Conservation (phyloP, 1,140 invertebrate species). For the Reticulitermes speratus region DNA sequence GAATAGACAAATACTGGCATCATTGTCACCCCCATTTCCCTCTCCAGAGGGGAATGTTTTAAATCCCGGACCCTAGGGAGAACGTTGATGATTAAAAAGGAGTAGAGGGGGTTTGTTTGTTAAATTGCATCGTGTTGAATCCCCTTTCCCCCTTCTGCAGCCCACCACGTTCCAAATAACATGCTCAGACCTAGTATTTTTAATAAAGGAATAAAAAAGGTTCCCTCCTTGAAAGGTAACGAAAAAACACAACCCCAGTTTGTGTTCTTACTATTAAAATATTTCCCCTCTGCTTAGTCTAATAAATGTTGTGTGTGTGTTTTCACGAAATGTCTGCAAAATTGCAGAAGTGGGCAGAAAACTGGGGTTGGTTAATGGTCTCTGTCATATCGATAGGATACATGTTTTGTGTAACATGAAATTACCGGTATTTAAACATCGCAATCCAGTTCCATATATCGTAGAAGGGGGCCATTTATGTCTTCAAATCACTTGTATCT, state of each 20-base stretch:
- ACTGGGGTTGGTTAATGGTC: too few species aligned
- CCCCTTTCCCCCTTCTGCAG: neutral
- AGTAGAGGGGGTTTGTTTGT: neutral
- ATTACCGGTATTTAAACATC: too few species aligned
- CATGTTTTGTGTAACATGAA: too few species aligned
- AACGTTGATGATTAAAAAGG: conserved; percentile 11
- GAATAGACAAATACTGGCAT: neutral
- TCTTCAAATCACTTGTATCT: too few species aligned
- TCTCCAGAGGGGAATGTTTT: neutral
- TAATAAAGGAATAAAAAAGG: neutral
- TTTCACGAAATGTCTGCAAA: neutral
- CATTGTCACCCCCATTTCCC: neutral
- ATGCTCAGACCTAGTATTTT: neutral
- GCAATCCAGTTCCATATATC: too few species aligned
- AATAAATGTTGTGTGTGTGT: neutral
- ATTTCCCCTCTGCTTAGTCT: neutral
- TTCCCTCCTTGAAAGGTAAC: neutral
- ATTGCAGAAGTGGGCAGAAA: neutral
- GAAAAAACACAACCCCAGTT: neutral
- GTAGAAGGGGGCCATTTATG: too few species aligned
- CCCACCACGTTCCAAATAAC: neutral
- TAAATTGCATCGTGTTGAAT: neutral
- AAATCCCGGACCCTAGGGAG: neutral
- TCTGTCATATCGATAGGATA: too few species aligned
- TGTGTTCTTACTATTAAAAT: neutral